Conservation (phyloP, 2,888 invertebrate genomes). For the Epirrita christyi region DNA sequence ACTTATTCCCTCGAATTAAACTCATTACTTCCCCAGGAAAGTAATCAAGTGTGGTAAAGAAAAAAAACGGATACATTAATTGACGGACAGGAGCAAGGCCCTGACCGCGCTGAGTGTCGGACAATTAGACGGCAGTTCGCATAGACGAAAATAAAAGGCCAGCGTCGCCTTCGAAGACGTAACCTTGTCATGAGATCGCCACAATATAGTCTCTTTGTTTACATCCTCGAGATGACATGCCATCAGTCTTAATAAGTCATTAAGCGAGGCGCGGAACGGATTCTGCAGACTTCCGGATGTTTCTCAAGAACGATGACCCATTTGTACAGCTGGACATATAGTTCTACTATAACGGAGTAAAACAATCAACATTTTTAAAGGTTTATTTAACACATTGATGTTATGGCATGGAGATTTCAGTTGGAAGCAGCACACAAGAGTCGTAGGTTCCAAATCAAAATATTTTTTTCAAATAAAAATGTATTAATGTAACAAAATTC, state of each 20-base stretch:
- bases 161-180: slow-evolving; percentile 38
- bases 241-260: slow-evolving; percentile 61
- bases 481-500: too few species aligned
- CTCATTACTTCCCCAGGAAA: slow-evolving; percentile 66
- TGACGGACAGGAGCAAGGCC: slow-evolving; percentile 72
- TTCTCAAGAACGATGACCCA: slow-evolving; percentile 39
- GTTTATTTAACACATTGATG: too few species aligned
- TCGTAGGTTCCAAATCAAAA: too few species aligned
- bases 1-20: slow-evolving; percentile 69
- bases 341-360: not conserved
- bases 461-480: too few species aligned
- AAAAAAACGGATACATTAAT: slow-evolving; percentile 81
- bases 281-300: slow-evolving; percentile 65
- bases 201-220: slow-evolving; percentile 45
- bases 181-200: slow-evolving; percentile 49
- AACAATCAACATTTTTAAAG: not conserved
- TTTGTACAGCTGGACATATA: slow-evolving; percentile 7
- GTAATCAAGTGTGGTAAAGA: slow-evolving; percentile 70
- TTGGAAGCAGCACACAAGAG: too few species aligned
- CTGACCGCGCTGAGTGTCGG: slow-evolving; percentile 63
- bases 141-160: slow-evolving; percentile 40
- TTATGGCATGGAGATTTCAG: too few species aligned
- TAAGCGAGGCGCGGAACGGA: slow-evolving; percentile 52
- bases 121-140: slow-evolving; percentile 55
- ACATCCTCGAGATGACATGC: slow-evolving; percentile 52